These are phyloP conservation scores for Mesodorylaimus sp. DNA, from an alignment of 2,888 invertebrate genomes.

Conservation along the genomic window DNA sequence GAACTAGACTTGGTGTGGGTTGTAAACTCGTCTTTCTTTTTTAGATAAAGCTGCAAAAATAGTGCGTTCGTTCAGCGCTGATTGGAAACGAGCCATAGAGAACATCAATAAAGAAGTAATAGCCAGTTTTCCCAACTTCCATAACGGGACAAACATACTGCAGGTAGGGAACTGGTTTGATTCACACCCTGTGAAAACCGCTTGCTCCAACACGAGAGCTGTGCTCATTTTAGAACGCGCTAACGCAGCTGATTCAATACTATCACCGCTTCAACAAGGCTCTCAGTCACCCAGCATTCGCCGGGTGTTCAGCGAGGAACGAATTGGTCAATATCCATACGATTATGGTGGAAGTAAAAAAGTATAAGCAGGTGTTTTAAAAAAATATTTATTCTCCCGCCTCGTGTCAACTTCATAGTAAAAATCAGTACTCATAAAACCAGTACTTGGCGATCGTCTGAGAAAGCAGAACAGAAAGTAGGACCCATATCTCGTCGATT, in stretches of 20 bases:
- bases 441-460: too few species aligned
- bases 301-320: conserved; percentile 40
- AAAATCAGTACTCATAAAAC: too few species aligned
- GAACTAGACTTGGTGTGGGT: too few species aligned
- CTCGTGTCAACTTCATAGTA: neutral
- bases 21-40: conserved; percentile 11
- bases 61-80: conserved; percentile 68
- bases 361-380: conserved; percentile 85
- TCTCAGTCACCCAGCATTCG: conserved; percentile 49
- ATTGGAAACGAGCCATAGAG: conserved; percentile 89
- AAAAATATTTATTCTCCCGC: neutral
- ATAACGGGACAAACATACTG: conserved; percentile 77
- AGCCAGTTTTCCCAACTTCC: conserved; percentile 80
- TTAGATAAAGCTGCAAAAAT: conserved; percentile 51
- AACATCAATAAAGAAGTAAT: conserved; percentile 82
- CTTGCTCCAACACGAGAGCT: too few species aligned
- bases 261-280: conserved; percentile 91
- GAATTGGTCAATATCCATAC: conserved; percentile 93
- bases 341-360: conserved; percentile 97
- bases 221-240: conserved; percentile 44
- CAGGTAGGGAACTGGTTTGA: too few species aligned
- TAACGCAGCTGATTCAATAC: conserved; percentile 88
- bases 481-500: too few species aligned
- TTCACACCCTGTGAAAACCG: too few species aligned
- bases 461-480: too few species aligned